These are phyloP conservation scores for Ylistrum balloti DNA, from an alignment of 1,140 invertebrate species.

Conservation along the genomic window DNA sequence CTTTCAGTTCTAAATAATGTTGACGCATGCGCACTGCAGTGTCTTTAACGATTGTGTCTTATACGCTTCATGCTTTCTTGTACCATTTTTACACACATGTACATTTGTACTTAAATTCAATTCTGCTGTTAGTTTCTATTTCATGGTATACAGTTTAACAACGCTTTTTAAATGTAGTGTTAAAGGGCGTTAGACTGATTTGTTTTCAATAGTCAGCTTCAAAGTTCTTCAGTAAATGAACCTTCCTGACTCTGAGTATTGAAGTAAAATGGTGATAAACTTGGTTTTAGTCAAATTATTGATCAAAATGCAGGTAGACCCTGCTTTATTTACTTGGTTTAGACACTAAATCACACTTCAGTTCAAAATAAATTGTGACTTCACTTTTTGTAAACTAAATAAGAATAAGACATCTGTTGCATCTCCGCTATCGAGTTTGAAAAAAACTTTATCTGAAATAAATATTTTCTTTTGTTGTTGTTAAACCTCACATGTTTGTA, in stretches of 20 bases:
- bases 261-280: no score
- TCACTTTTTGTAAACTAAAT: no score
- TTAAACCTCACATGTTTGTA: neutral
- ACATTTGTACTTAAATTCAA: neutral
- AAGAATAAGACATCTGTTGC: no score
- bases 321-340: no score
- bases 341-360: no score
- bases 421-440: neutral
- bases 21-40: slow-evolving; percentile 23
- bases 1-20: slow-evolving; percentile 2
- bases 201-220: neutral
- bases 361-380: no score
- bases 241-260: no score
- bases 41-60: slow-evolving; percentile 27
- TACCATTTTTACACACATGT: neutral
- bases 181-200: neutral
- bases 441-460: neutral
- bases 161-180: neutral
- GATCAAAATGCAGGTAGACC: no score
- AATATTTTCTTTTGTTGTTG: neutral
- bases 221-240: no score
- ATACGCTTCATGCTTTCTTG: neutral
- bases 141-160: neutral
- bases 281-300: no score
- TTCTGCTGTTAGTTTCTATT: neutral